A percentile compares a stretch with the other conserved stretches of the same genome.
Evolutionary conservation across 2,888 invertebrate species (phyloP).

Genomic region (Rambutsinella grinnellia): DNA sequence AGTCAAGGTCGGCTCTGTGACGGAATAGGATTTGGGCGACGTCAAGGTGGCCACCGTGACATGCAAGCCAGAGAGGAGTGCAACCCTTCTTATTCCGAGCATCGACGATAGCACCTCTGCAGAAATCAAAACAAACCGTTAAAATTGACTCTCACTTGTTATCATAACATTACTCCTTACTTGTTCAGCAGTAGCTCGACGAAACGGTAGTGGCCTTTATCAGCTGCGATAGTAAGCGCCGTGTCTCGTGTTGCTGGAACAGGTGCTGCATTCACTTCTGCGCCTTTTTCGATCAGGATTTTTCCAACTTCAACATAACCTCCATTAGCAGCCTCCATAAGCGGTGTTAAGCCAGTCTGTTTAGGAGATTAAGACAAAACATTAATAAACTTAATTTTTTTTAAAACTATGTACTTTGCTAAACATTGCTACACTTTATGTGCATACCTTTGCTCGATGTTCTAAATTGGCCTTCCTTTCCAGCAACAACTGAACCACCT

Average conservation of each 20-base stretch:
- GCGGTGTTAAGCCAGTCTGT: slow-evolving; percentile 95
- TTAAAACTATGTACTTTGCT: not conserved
- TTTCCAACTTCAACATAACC: slow-evolving; percentile 99
- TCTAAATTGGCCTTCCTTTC: slow-evolving; percentile 99
- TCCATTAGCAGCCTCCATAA: slow-evolving; percentile 99
- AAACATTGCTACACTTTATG: not conserved
- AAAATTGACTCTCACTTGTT: not conserved
- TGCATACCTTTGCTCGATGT: slow-evolving; percentile 90
- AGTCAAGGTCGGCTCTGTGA: slow-evolving; percentile 94
- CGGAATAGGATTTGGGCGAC: slow-evolving; percentile 95
- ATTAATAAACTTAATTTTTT: slow-evolving; percentile 13
- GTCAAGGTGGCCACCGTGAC: slow-evolving; percentile 96
- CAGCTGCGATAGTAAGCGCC: slow-evolving; percentile 99
- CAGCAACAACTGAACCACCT: slow-evolving; percentile 95
- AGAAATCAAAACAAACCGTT: slow-evolving; percentile 45
- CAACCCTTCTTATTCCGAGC: slow-evolving; percentile 99
- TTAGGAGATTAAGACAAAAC: too few relatives aligned
- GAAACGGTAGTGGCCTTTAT: slow-evolving; percentile 97
- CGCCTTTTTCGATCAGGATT: slow-evolving; percentile 94
- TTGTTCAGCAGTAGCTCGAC: slow-evolving; percentile 84
- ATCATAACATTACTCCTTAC: slow-evolving; percentile 66
- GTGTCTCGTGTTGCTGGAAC: slow-evolving; percentile 98
- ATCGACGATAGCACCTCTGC: slow-evolving; percentile 89
- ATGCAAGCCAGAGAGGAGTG: slow-evolving; percentile 97
- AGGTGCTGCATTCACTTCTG: slow-evolving; percentile 98